Percentiles rank a stretch among this genome's conserved stretches.
These are phyloP conservation scores for Gobiocypris rarus DNA, from an alignment of 2,113 vertebrate species.

Conservation along the genomic window DNA sequence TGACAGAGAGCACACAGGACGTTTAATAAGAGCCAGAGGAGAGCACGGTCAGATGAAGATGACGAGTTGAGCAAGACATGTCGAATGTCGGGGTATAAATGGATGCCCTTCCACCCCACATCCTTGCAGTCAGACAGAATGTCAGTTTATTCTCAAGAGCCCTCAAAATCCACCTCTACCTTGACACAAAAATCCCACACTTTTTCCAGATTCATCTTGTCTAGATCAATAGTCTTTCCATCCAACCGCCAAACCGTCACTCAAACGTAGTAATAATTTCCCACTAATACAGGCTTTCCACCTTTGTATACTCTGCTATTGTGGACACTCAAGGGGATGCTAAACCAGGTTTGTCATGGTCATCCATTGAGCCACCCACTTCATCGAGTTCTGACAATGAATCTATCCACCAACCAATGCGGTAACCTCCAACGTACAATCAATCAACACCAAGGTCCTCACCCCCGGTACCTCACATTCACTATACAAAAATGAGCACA, in stretches of 20 bases:
- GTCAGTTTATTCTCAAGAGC: conserved; percentile 29
- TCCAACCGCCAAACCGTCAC: neutral
- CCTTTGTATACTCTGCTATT: conserved; percentile 5
- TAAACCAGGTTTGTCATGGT: conserved; percentile 5
- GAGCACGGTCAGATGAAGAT: conserved; percentile 16
- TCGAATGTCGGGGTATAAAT: neutral
- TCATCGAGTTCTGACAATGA: conserved; percentile 36
- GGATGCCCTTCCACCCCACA: neutral
- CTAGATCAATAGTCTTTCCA: conserved; percentile 44
- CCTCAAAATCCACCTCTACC: conserved; percentile 28
- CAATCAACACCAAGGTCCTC: conserved; percentile 34
- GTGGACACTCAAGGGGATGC: neutral
- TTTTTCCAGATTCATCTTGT: neutral
- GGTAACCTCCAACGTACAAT: conserved; percentile 38
- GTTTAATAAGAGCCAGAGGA: conserved; percentile 40
- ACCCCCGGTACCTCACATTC: conserved; percentile 6
- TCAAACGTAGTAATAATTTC: conserved; percentile 26
- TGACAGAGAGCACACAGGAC: conserved; percentile 23
- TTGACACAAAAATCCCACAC: conserved; percentile 22
- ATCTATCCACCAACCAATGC: conserved; percentile 46
- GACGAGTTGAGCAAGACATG: conserved; percentile 32
- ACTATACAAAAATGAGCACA: neutral
- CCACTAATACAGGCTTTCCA: neutral
- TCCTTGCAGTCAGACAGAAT: neutral
- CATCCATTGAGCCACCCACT: conserved; percentile 33